These are phyloP conservation scores for Drosophila tanythrix DNA, from an alignment of 2,888 invertebrate genomes.

Conservation along the genomic window DNA sequence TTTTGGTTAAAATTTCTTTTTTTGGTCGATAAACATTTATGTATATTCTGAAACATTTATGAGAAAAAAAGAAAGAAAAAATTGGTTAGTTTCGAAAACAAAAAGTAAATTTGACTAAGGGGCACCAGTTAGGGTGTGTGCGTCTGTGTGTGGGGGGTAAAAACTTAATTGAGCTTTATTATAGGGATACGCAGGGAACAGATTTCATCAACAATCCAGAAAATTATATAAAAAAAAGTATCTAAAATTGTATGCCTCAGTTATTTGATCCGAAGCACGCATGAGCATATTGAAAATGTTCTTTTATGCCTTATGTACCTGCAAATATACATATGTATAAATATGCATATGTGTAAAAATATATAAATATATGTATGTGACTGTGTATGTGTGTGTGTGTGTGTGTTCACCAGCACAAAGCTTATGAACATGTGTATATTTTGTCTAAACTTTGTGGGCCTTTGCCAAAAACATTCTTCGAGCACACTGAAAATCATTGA, in stretches of 20 bases:
- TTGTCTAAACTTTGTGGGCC: constrained; percentile 63
- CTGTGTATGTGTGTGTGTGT: constrained; percentile 18
- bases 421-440: constrained; percentile 64
- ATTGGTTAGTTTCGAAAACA: constrained; percentile 75
- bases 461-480: constrained; percentile 72
- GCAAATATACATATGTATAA: constrained; percentile 21
- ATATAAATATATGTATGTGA: constrained; percentile 20
- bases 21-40: constrained; percentile 70
- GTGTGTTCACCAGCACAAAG: constrained; percentile 36
- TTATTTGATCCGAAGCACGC: constrained; percentile 70
- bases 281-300: constrained; percentile 57
- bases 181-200: constrained; percentile 28
- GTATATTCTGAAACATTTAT: constrained; percentile 77
- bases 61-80: constrained; percentile 70
- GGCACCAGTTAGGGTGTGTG: constrained; percentile 33
- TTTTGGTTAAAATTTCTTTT: constrained; percentile 21
- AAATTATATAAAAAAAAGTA: constrained; percentile 21
- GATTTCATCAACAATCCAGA: constrained; percentile 23
- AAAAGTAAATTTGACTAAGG: constrained; percentile 53
- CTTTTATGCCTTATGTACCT: constrained; percentile 60
- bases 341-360: constrained; percentile 23
- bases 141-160: constrained; percentile 31
- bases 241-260: constrained; percentile 65
- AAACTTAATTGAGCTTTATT: constrained; percentile 33
- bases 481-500: constrained; percentile 61